Evolutionary conservation across 2,113 vertebrate species (phyloP), one percentile per base, ranked within the genome.

Genomic region (Hylia prasina): DNA sequence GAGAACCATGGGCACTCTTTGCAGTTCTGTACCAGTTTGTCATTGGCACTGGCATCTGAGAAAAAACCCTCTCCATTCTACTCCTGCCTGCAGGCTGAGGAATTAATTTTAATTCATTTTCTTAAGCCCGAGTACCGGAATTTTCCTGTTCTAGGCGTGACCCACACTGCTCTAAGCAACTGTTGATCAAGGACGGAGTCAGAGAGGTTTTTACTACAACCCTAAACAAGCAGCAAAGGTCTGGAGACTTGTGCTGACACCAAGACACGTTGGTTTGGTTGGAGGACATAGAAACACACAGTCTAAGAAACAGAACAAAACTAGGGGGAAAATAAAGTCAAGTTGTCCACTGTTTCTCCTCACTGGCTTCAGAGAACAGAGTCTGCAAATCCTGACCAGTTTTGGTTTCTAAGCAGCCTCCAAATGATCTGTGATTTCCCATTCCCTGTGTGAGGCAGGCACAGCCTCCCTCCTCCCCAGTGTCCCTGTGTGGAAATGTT

Each of bases 171-270:
- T 70, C 33, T 75, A 84, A 47, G 64, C 50, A 70, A 57, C 4
- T 90, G 24, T 16, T 86, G 60, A 56, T 56, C 58, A n/a, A 37
- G 51, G 84, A 80, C 2, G 24, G 92, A 96, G 40, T 72, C 64
- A 69, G 89, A 87, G 66, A 90, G 63, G n/a, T 54, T 90, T 90
- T 86, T 21, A 47, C 18, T 27, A 45, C 22, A 39, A 18, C 51
- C 70, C 69, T 54, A 47, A 64, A 65, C 33, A 37, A 56, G 60
- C 75, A 94, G 71, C 82, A 45, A 84, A 92, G 60, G 71, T 93
- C 81, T 93, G n/a, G 61, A 77, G 79, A 83, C 79, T 81, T 90
- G 70, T 69, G 82, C 89, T 92, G 70, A 89, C 69, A 86, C 11
- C 50, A 13, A 69, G 87, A 89, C 33, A 78, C 6, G 4, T 27